Conservation (phyloP, 2,113 vertebrate genomes). For the Neolamprologus toae region DNA sequence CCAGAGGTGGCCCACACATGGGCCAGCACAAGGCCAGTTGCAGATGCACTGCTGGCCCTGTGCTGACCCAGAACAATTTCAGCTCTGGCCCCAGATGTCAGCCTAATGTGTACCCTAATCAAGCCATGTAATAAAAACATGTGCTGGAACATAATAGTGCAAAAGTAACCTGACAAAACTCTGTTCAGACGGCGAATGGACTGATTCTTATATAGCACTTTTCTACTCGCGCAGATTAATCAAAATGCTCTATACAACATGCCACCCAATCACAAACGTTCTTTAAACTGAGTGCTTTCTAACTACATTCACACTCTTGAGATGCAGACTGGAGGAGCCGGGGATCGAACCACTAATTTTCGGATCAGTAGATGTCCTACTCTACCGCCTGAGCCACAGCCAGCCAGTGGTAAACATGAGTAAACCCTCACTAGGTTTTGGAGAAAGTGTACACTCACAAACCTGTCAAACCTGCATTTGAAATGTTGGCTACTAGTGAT, state of each 20-base stretch:
- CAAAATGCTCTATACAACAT: neutral
- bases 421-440: neutral
- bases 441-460: neutral
- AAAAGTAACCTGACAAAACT: neutral
- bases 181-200: neutral
- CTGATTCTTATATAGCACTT: neutral
- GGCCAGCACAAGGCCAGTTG: neutral
- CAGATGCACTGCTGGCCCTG: fast-evolving
- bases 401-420: neutral
- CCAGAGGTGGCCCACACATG: neutral
- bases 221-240: neutral
- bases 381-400: neutral
- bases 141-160: neutral
- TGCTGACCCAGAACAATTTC: neutral
- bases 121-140: neutral
- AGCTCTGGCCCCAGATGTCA: neutral
- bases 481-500: neutral
- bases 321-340: neutral
- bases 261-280: fast-evolving
- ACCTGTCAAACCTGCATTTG: neutral
- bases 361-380: neutral
- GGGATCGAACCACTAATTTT: neutral
- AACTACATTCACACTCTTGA: neutral
- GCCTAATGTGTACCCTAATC: neutral
- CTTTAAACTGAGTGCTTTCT: neutral